These are phyloP conservation scores for Daphoenositta chrysoptera DNA, from an alignment of 2,113 vertebrate genomes.

Conservation along the genomic window DNA sequence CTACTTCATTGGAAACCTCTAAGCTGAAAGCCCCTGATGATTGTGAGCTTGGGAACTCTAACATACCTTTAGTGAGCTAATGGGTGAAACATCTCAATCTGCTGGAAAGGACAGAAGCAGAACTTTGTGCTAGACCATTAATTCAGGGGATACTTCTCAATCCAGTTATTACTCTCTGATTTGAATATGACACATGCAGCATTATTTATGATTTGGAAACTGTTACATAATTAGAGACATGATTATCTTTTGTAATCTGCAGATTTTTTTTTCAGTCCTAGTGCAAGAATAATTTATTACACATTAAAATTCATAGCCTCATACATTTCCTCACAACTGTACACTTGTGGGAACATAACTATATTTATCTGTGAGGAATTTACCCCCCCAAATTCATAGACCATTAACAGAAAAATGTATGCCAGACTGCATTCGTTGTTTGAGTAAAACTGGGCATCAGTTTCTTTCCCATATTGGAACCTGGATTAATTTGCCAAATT, in stretches of 20 bases:
- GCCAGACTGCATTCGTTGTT: neutral
- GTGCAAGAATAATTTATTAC: conserved; percentile 5
- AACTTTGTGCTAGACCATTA: neutral
- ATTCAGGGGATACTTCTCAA: neutral
- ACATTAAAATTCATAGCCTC: conserved; percentile 27
- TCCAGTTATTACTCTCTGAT: neutral
- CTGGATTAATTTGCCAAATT: conserved; percentile 6
- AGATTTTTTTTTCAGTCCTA: neutral
- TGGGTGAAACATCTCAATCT: neutral
- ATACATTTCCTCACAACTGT: neutral
- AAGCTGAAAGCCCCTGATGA: neutral
- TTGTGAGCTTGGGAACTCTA: neutral
- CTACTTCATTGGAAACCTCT: neutral
- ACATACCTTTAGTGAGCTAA: neutral
- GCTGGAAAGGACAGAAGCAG: neutral
- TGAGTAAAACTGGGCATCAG: neutral
- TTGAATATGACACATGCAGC: neutral
- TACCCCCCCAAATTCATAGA: neutral
- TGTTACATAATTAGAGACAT: neutral
- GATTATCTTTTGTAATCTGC: conserved; percentile 1
- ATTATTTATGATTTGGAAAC: conserved; percentile 41
- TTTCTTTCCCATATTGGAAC: neutral
- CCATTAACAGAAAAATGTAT: neutral
- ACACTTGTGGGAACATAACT: neutral
- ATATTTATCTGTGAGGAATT: neutral